phyloP scores from a whole-genome alignment of 2,113 vertebrate genomes.

The Chloropsis hardwickii region DNA sequence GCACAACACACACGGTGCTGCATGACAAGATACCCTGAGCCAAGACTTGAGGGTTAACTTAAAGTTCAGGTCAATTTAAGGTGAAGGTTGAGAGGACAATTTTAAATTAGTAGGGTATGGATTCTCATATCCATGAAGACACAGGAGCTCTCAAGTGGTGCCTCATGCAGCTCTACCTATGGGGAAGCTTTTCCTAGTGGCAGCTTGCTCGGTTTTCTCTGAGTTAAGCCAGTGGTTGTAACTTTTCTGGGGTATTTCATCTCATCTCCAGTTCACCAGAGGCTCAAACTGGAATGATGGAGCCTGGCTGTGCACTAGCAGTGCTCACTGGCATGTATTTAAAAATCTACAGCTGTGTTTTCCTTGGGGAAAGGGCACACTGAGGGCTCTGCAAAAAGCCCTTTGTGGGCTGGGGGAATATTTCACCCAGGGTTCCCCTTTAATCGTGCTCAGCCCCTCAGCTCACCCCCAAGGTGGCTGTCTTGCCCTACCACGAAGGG shows the following conservation, averaged over 20 bases:
- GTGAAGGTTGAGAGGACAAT: neutral
- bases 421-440: neutral
- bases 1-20: fast-evolving
- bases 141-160: no score
- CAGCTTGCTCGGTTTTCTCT: neutral
- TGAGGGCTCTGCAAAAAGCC: neutral
- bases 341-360: neutral
- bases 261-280: neutral
- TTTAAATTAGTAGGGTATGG: neutral
- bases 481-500: fast-evolving
- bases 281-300: neutral
- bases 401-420: neutral
- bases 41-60: neutral
- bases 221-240: neutral
- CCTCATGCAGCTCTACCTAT: neutral
- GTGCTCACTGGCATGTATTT: neutral
- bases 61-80: neutral
- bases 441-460: neutral
- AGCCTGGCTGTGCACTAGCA: neutral
- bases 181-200: neutral
- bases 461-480: neutral
- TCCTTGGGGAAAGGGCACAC: neutral
- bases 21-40: neutral
- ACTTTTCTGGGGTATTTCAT: neutral
- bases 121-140: no score